Evolutionary conservation across 2,888 invertebrate species (phyloP), one percentile per base, ranked within the genome.

Genomic region (Alsophila aescularia): DNA sequence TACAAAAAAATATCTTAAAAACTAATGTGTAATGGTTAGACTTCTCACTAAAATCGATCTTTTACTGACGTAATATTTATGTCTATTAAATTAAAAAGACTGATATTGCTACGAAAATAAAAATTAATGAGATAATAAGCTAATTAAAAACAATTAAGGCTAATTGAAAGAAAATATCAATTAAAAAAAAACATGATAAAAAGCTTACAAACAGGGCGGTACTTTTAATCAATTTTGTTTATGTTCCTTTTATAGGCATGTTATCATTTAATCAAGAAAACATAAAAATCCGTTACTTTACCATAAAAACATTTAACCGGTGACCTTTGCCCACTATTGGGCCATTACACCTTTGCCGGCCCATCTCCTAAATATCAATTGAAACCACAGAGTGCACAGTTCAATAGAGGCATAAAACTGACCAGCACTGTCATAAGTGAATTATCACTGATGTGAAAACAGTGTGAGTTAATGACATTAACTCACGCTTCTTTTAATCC

Each of bases 301-400:
- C 58, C 44, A 51, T 43, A 47, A 54, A 55, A 54, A 52, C 48
- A 53, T 61, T 59, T 43, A 61, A 54, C 52, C 56, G 50, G 52
- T 58, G 60, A 58, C 62, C 61, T 65, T 65, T 66, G 60, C 43
- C 60, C 62, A 49, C 39, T 14, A 27, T 9, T 64, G 44, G 57
- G 40, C 50, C 42, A 59, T 57, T 58, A 60, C 54, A 65, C 52
- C 54, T 51, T 42, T 54, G 35, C 54, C 37, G 21, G 40, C 52
- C 52, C 49, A 44, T 24, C 54, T 54, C 44, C 60, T 52, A 67
- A 67, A 62, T 67, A 72, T 72, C 66, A 69, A 69, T 69, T 57
- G 62, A 58, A 60, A 60, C 49, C 40, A 60, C 50, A 31, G 65
- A 54, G 4, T 34, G n/a, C 5, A 15, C 6, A 42, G 6, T 2